phyloP scores from a whole-genome alignment of 2,888 invertebrate species.

The Anarsia innoxiella region DNA sequence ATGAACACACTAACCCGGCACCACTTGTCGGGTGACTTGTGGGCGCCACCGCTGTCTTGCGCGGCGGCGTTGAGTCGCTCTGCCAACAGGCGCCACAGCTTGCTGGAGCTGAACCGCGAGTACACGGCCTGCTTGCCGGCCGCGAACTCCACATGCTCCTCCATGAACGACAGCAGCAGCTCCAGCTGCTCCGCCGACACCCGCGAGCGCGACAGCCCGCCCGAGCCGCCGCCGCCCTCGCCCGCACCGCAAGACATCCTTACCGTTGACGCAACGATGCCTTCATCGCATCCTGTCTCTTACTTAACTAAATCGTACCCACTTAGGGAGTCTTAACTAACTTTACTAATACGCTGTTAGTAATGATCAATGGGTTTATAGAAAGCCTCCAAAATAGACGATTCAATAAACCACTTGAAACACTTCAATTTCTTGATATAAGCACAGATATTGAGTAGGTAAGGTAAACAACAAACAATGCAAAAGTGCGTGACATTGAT shows the following conservation, averaged over 20 bases:
- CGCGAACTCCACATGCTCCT: constrained; percentile 66
- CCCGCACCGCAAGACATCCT: neutral
- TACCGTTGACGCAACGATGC: too few species aligned
- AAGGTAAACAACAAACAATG: too few species aligned
- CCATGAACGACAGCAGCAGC: constrained; percentile 61
- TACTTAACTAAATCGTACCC: too few species aligned
- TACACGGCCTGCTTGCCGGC: constrained; percentile 63
- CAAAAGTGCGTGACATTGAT: too few species aligned
- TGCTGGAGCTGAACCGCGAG: constrained; percentile 63
- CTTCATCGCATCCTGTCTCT: too few species aligned
- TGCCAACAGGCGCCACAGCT: constrained; percentile 59
- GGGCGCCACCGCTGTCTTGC: constrained; percentile 51
- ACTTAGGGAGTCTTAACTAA: too few species aligned
- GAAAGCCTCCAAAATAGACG: too few species aligned
- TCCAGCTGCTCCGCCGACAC: constrained; percentile 65
- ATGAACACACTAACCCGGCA: constrained; percentile 53
- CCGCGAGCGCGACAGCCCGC: constrained; percentile 35
- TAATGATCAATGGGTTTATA: too few species aligned
- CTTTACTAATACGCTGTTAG: too few species aligned
- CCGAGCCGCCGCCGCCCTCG: constrained; percentile 1
- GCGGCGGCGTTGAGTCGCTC: constrained; percentile 66
- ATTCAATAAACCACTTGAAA: too few species aligned
- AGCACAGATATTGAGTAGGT: too few species aligned
- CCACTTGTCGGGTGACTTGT: constrained; percentile 67
- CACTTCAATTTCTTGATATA: too few species aligned